Evolutionary conservation across 1,140 invertebrate genomes (phyloP), one percentile per base, ranked within the genome.

Genomic region (Bilobella aurantiaca): DNA sequence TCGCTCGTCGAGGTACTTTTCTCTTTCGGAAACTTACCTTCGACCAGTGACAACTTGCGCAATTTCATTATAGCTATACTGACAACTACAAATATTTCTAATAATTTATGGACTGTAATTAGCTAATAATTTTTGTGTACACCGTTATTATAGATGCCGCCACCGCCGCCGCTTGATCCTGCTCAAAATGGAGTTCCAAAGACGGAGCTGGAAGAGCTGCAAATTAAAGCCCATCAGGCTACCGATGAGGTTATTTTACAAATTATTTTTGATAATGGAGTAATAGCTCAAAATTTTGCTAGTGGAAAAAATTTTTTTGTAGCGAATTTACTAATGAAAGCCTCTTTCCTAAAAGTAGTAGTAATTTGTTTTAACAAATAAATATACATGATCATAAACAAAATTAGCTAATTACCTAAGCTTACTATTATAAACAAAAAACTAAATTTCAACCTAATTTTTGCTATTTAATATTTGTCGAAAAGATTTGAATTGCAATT

Each of bases 131-230:
- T 56, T 23, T 56, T 5, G 23, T 25, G 5, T 25, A 16, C 25
- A 5, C 8, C 21, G 12, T 25, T 14, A 16, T 56, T 56, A 59
- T 8, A 59, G 14, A 64, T 64, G 63, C 63, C 63, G 21, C 63
- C 63, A 5, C 63, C 63, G 34, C 63, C 63, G 27, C 66, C 66
- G 18, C 56, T 63, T 28, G 63, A 66, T 32, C 63, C 67, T 23
- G 5, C 32, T 21, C 28, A 25, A 23, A 29, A 62, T 18, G 28
- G n/a, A 37, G 53, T 37, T 57, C 89, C 89, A 28, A 83, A 85
- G 75, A 88, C 90, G 58, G 92, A 95, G 78, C 80, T 95, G 69
- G 89, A 95, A 76, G 90, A 93, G 79, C 78, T 96, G 67, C 92
- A 96, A 78, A 82, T 92, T 75, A 87, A 87, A 77, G 83, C 89